Base-by-base conservation (phyloP, 2,888 invertebrate genomes). In the Drosophila macrospina region DNA sequence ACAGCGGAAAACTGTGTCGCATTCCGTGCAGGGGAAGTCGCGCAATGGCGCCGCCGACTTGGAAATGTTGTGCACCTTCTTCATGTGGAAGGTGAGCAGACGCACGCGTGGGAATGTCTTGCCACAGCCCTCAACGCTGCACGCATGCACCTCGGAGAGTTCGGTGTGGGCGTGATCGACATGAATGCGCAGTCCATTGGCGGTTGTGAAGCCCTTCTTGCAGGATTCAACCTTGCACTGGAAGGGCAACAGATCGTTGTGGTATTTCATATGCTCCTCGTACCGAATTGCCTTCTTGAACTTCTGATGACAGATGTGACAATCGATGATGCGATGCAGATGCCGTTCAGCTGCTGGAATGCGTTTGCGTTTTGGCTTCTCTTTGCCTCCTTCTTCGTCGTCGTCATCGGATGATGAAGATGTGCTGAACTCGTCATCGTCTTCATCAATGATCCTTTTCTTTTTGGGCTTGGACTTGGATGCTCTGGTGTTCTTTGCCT, bases 1-100 rank as follows among this genome's bases (percentile, higher is more conserved):
- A 48, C 91, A 91, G 15, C 91, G 90, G 52, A 91, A 90, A 2
- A 91, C 86, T n/a, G 91, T 91, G 11, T 91, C 90, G 57, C 91
- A 91, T 48, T 91, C 91, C 10, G 80, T 81, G 57, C 91, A 91
- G n/a, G 91, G 89, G 64, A 90, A 91, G 24, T 88, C 88, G 5
- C 88, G 86, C 1, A 86, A 69, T 8, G 90, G 90, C 2, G 83
- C 86, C 4, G 85, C 67, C 4, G 91, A 89, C 65, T 89, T 89
- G 32, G 88, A 80, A 16, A 88, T 78, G 37, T 86, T 88, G 61
- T 91, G 91, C 15, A 81, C 86, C 50, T 89, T 86, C 41, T 86
- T 86, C 68, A 91, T 82, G 67, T 91, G 91, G 81, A 90, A 89
- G 32, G 87, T 90, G 0, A 91, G 81, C 50, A 91, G 79, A 10